phyloP scores from a whole-genome alignment of 2,797 vertebrate species.

The Choloepus didactylus region DNA sequence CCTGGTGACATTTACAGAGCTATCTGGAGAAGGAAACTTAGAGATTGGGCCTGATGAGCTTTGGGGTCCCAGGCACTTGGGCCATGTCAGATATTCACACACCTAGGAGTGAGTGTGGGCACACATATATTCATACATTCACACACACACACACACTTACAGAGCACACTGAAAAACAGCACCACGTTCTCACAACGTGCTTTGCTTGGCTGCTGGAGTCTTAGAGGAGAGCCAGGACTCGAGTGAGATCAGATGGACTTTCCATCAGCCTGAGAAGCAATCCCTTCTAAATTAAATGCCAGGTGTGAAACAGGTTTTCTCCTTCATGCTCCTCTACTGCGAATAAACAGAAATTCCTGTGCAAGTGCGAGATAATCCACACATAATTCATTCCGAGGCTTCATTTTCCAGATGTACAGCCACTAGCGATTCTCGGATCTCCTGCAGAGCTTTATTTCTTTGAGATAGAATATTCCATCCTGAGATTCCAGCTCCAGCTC shows the following conservation, averaged over 20 bases:
- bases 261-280: slow-evolving; percentile 70
- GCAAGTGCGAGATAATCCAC: slow-evolving; percentile 76
- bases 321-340: slow-evolving; percentile 69
- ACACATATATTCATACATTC: not conserved
- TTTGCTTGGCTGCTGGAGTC: not conserved
- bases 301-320: slow-evolving; percentile 76
- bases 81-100: not conserved
- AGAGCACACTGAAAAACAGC: not conserved
- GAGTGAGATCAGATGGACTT: slow-evolving; percentile 64
- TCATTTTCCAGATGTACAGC: slow-evolving; percentile 85
- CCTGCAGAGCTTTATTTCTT: slow-evolving; percentile 52
- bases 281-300: slow-evolving; percentile 84
- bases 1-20: not conserved
- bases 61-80: not conserved
- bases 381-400: slow-evolving; percentile 83
- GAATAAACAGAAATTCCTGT: slow-evolving; percentile 85
- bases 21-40: not conserved
- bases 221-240: slow-evolving; percentile 13
- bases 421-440: slow-evolving; percentile 56
- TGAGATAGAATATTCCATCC: slow-evolving; percentile 59
- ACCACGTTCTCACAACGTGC: not conserved
- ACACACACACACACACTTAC: no score
- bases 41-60: not conserved
- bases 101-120: not conserved
- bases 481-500: not conserved